These are phyloP conservation scores for Pimpla rufipes DNA, from an alignment of 2,888 invertebrate species.

Conservation along the genomic window DNA sequence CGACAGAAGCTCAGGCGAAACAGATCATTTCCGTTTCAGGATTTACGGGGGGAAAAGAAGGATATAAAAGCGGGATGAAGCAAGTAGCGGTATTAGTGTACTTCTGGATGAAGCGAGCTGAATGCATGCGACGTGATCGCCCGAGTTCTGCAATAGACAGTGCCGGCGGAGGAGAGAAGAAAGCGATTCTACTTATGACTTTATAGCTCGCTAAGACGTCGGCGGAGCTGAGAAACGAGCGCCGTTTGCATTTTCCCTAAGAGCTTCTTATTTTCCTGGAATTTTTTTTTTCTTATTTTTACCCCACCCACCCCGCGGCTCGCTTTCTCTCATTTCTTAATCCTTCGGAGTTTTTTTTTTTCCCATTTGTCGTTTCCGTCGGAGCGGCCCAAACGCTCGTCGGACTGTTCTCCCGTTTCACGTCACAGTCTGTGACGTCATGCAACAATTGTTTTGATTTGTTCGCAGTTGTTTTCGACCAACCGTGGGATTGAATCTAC, in stretches of 20 bases:
- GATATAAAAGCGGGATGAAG: slow-evolving; percentile 2
- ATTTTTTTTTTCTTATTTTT: slow-evolving; percentile 38
- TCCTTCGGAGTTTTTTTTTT: no score
- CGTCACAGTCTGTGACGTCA: slow-evolving; percentile 13
- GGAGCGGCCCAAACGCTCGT: neutral
- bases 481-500: slow-evolving; percentile 41
- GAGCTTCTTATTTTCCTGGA: slow-evolving; percentile 49
- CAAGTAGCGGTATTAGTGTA: slow-evolving; percentile 14
- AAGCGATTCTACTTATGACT: slow-evolving; percentile 51
- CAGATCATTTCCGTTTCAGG: neutral
- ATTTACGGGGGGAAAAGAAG: neutral
- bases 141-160: slow-evolving; percentile 10
- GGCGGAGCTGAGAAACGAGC: slow-evolving; percentile 56
- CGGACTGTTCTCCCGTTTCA: neutral
- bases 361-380: slow-evolving; percentile 21
- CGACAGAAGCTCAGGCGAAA: neutral
- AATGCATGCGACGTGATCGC: slow-evolving; percentile 15
- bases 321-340: neutral
- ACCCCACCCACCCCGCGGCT: neutral
- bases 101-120: slow-evolving; percentile 28
- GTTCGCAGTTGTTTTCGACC: neutral
- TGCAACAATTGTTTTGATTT: slow-evolving; percentile 26
- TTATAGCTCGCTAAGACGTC: slow-evolving; percentile 62
- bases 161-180: neutral
- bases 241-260: slow-evolving; percentile 66